Conservation (phyloP, 1,140 invertebrate species). For the Antheraea pernyi region DNA sequence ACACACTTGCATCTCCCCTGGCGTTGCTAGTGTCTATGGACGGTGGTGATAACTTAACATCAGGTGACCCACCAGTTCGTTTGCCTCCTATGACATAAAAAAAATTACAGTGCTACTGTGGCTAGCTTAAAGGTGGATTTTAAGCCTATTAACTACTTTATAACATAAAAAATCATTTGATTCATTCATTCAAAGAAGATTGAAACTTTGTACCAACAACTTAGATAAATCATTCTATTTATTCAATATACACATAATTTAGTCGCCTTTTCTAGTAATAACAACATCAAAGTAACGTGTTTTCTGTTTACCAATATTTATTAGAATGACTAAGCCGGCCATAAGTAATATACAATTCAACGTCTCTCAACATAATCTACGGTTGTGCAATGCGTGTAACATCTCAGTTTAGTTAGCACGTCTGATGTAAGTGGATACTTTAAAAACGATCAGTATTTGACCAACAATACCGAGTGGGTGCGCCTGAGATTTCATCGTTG, state of each 20-base stretch:
- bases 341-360: background rate
- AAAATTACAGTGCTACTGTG: no score
- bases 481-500: background rate
- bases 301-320: background rate
- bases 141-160: no score
- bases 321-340: background rate
- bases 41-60: no score
- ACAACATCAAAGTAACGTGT: background rate
- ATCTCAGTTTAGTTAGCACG: constrained; percentile 15
- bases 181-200: no score
- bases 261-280: background rate
- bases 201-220: background rate
- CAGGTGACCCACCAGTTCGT: no score
- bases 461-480: constrained; percentile 19
- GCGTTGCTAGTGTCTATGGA: no score
- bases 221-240: background rate
- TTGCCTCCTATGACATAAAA: no score
- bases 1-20: no score
- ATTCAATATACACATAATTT: background rate
- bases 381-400: constrained; percentile 20
- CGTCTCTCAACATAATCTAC: constrained; percentile 1
- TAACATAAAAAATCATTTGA: no score
- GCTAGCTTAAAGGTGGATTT: background rate
- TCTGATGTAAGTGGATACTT: constrained; percentile 29
- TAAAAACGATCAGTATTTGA: constrained; percentile 32